Evolutionary conservation across 2,888 invertebrate species (phyloP).

Genomic region (Hyppa rectilinea): DNA sequence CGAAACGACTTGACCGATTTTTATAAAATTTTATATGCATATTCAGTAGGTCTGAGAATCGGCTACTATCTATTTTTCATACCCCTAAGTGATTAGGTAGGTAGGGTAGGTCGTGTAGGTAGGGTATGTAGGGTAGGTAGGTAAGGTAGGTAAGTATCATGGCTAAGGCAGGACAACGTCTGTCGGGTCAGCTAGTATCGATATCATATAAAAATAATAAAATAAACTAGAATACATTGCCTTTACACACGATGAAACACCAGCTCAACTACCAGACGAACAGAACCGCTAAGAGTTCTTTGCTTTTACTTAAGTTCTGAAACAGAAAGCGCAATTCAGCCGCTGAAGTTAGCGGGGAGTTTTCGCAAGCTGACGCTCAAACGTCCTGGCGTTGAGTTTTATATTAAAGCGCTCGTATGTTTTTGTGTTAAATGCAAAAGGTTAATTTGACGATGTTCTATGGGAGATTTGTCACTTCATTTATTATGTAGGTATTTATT

Average conservation of each 20-base stretch:
- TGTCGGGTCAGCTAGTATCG: too few relatives aligned
- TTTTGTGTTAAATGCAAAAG: conserved; percentile 3
- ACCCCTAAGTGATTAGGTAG: too few relatives aligned
- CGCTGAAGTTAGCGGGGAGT: conserved; percentile 46
- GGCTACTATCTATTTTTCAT: too few relatives aligned
- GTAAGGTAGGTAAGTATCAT: too few relatives aligned
- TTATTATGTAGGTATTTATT: too few relatives aligned
- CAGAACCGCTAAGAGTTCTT: conserved; percentile 40
- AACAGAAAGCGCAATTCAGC: conserved; percentile 59
- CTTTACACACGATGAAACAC: conserved; percentile 17
- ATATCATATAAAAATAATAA: too few relatives aligned
- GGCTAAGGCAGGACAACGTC: too few relatives aligned
- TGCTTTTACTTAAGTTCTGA: conserved; percentile 41
- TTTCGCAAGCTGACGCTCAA: conserved; percentile 58
- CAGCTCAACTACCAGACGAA: conserved; percentile 40
- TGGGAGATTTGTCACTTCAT: background rate
- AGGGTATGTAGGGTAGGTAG: too few relatives aligned
- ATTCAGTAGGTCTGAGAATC: too few relatives aligned
- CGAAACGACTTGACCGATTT: too few relatives aligned
- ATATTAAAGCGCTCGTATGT: conserved; percentile 51
- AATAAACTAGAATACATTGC: conserved; percentile 9
- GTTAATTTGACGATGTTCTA: background rate
- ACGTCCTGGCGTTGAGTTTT: conserved; percentile 36
- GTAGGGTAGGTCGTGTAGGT: too few relatives aligned
- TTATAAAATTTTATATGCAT: too few relatives aligned